Evolutionary conservation across 2,113 vertebrate species (phyloP).

Genomic region (Barnardius zonarius): DNA sequence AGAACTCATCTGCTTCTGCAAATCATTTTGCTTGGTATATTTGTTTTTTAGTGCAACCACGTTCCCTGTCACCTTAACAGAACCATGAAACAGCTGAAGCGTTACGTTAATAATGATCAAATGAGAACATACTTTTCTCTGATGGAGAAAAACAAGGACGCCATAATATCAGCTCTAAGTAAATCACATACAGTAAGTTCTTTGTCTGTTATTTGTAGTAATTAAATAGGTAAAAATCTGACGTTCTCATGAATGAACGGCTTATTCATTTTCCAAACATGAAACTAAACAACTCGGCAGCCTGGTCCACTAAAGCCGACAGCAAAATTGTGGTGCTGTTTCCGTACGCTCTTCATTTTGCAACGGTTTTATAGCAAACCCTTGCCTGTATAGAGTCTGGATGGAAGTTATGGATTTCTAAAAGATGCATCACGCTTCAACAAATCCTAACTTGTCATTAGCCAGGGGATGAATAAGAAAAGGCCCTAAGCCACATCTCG

Average conservation of each 20-base stretch:
- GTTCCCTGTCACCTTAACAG: background rate
- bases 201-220: background rate
- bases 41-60: background rate
- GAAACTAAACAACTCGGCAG: background rate
- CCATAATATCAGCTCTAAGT: background rate
- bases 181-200: background rate
- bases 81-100: background rate
- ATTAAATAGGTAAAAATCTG: background rate
- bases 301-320: background rate
- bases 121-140: accelerated
- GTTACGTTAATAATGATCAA: accelerated
- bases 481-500: background rate
- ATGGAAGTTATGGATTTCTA: background rate
- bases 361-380: background rate
- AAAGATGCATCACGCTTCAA: background rate
- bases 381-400: background rate
- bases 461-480: background rate
- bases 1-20: background rate
- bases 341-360: accelerated
- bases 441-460: background rate
- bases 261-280: background rate
- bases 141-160: background rate
- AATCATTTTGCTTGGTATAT: background rate
- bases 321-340: background rate
- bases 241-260: background rate